Evolutionary conservation across 1,140 invertebrate genomes (phyloP).

Genomic region (Chironomus tepperi): DNA sequence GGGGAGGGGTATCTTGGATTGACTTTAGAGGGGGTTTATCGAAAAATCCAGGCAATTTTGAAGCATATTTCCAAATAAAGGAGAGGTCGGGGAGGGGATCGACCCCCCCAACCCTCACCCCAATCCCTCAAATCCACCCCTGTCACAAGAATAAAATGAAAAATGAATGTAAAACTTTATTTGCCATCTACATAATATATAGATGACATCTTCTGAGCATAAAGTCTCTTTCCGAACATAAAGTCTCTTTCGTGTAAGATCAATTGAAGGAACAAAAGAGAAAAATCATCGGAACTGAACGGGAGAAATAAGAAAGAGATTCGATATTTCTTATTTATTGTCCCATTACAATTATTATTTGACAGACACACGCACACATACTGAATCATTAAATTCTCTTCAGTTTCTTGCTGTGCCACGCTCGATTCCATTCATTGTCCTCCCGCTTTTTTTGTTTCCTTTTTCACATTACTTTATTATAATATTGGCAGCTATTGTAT

Average conservation of each 20-base stretch:
- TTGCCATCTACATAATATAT: background rate
- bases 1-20: too few species aligned
- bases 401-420: background rate
- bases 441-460: too few species aligned
- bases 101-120: too few species aligned
- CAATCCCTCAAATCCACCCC: too few species aligned
- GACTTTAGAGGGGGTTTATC: too few species aligned
- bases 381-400: conserved; percentile 20
- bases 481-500: background rate
- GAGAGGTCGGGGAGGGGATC: too few species aligned
- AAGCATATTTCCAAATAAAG: too few species aligned
- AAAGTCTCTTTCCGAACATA: background rate
- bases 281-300: background rate
- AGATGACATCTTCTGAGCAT: background rate
- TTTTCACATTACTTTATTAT: background rate
- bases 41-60: too few species aligned
- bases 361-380: conserved; percentile 13
- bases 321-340: conserved; percentile 23
- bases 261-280: background rate
- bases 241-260: background rate
- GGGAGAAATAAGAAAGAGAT: background rate
- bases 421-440: background rate
- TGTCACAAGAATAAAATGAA: background rate
- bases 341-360: conserved; percentile 23
- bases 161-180: background rate